phyloP scores from a whole-genome alignment of 2,113 vertebrate genomes.

The Cynocephalus volans region DNA sequence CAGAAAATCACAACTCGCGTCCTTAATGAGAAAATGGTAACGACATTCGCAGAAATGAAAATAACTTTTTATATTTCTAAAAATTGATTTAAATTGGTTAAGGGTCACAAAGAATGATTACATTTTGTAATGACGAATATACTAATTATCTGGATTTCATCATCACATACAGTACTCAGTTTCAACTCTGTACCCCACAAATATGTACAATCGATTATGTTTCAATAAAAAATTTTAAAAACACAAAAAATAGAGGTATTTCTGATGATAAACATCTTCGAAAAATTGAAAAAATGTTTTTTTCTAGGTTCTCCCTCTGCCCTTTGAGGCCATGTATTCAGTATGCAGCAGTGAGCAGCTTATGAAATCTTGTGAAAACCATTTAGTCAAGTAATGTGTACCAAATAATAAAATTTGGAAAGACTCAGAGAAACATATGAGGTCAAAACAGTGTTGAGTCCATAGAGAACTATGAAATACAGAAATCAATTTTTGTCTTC shows the following conservation, averaged over 20 bases:
- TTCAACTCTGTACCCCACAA: too few relatives aligned
- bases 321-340: background rate
- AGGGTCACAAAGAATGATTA: too few relatives aligned
- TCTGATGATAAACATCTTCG: background rate
- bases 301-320: background rate
- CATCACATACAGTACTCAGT: too few relatives aligned
- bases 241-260: background rate
- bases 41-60: background rate
- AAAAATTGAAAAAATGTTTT: background rate
- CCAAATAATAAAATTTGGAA: background rate
- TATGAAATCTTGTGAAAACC: background rate
- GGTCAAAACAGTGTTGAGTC: background rate
- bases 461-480: background rate
- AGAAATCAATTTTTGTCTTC: background rate
- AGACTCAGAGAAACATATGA: background rate
- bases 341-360: background rate
- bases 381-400: background rate
- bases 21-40: background rate
- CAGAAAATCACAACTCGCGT: background rate
- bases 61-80: background rate
- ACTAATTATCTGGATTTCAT: too few relatives aligned
- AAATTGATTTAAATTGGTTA: background rate
- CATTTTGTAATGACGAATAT: too few relatives aligned
- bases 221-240: too few relatives aligned
- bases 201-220: too few relatives aligned